phyloP scores from a whole-genome alignment of 2,888 invertebrate species.

The Eurytoma adleriae region DNA sequence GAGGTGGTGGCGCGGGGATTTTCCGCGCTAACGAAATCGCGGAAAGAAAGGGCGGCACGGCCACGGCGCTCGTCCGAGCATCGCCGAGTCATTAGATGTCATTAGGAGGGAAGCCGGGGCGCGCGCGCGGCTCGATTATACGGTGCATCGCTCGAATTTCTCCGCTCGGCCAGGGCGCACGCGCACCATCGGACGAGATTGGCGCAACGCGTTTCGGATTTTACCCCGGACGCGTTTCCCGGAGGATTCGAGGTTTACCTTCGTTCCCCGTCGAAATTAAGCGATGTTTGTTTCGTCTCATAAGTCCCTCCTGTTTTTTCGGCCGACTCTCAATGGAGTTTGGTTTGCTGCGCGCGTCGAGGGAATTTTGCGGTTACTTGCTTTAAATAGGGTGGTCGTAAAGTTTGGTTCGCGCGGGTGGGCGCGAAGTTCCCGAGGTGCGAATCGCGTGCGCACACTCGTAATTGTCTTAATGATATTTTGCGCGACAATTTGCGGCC shows the following conservation, averaged over 20 bases:
- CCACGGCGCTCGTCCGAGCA: conserved; percentile 16
- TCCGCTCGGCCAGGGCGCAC: not conserved
- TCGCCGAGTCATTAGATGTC: conserved; percentile 49
- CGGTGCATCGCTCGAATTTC: conserved; percentile 29
- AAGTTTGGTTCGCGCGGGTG: too few relatives aligned
- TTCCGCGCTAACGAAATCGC: conserved; percentile 45
- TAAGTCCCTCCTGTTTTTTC: not conserved
- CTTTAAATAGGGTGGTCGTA: not conserved
- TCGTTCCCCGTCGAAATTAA: too few relatives aligned
- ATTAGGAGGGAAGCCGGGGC: conserved; percentile 27
- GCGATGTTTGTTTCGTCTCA: too few relatives aligned
- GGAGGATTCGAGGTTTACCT: not conserved
- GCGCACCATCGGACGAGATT: too few relatives aligned
- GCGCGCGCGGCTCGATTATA: conserved; percentile 39
- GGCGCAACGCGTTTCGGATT: too few relatives aligned
- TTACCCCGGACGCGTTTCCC: too few relatives aligned
- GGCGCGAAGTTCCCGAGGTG: too few relatives aligned
- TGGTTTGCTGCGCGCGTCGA: too few relatives aligned
- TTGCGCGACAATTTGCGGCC: not conserved
- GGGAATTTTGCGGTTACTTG: not conserved
- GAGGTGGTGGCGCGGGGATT: not conserved
- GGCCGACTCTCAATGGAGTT: too few relatives aligned
- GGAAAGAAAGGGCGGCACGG: not conserved
- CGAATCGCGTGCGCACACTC: not conserved
- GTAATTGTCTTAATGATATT: not conserved